Percentiles rank a stretch among this genome's conserved stretches.
phyloP scores from a whole-genome alignment of 2,888 invertebrate species.

The Hemithea aestivaria region DNA sequence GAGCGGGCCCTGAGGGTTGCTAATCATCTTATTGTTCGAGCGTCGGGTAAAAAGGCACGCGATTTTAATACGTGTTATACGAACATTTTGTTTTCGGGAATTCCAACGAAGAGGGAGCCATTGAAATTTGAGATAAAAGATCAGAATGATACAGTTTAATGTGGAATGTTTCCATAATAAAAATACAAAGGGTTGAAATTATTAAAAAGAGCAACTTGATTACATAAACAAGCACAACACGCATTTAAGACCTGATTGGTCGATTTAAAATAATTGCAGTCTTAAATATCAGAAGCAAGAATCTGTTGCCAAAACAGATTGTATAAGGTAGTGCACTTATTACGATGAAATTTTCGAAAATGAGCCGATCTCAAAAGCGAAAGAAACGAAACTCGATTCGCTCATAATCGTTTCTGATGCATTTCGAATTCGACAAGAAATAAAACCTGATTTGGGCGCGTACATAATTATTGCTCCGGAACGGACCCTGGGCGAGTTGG shows the following conservation, averaged over 20 bases:
- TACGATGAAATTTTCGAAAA: conserved; percentile 12
- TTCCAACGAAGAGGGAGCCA: too few relatives aligned
- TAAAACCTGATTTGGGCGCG: conserved; percentile 25
- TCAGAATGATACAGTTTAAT: conserved; percentile 16
- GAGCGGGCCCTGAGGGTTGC: conserved; percentile 48
- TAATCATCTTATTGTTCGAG: conserved; percentile 58
- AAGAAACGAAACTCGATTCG: conserved; percentile 18
- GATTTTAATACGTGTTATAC: conserved; percentile 33
- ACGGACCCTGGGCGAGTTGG: conserved; percentile 13
- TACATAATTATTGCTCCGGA: conserved; percentile 26
- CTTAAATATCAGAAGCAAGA: too few relatives aligned
- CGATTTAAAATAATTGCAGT: too few relatives aligned
- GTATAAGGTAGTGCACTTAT: conserved; percentile 9
- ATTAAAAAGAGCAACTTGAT: too few relatives aligned
- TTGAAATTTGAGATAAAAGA: conserved; percentile 14
- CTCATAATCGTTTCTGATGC: conserved; percentile 16
- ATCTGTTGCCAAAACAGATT: neutral
- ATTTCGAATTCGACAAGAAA: conserved; percentile 24
- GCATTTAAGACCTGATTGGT: too few relatives aligned
- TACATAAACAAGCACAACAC: too few relatives aligned
- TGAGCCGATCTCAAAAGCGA: conserved; percentile 19
- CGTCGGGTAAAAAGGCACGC: conserved; percentile 38
- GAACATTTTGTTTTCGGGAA: neutral
- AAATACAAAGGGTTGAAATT: too few relatives aligned
- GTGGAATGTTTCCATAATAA: too few relatives aligned